Base-by-base conservation (phyloP, 2,888 invertebrate species). In the Ectemnius lituratus region DNA sequence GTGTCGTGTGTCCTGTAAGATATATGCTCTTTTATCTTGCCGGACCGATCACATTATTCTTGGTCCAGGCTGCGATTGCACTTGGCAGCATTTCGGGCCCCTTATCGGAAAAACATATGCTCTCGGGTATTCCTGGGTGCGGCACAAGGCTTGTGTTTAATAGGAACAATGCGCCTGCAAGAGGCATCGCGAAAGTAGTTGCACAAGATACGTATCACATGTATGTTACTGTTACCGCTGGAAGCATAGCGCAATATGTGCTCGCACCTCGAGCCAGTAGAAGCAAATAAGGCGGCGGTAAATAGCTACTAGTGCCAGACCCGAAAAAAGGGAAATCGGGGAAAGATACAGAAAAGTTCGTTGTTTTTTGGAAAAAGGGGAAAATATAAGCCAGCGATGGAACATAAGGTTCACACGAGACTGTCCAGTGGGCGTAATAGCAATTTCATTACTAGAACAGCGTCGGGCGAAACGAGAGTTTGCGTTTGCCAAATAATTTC, bases 401-500 rank as follows among this genome's bases (percentile, higher is more conserved):
- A 4, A 37, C 37, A 6, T 37, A 37, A 37, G 11, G 37, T 37
- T 37, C 37, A 37, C 37, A 6, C 37, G 37, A 37, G 37, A 37
- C 37, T 37, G 37, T 37, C 1, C 8, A 37, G 37, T 11, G 37
- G 13, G 52, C 4, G 52, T 16, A 52, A 14, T 2, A 52, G 52
- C n/a, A 52, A 52, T 52, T 16, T 16, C 52, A 52, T 52, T 6
- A 16, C 4, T 2, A 1, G 16, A 14, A 52, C n/a, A 11, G 2
- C 37, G 37, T 37, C n/a, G 52, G 14, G 16, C 6, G n/a, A 6
- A 52, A 11, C 52, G 52, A 62, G 27, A 28, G 65, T 76, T 76
- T 70, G 67, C 56, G 37, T 20, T 52, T 49, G 67, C 49, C 67
- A 64, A 74, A 70, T 62, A 62, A 59, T 59, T 69, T 47, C 27